Percentiles rank a stretch among this genome's conserved stretches.
phyloP scores from a whole-genome alignment of 2,797 vertebrate species.

The Manis pentadactyla region DNA sequence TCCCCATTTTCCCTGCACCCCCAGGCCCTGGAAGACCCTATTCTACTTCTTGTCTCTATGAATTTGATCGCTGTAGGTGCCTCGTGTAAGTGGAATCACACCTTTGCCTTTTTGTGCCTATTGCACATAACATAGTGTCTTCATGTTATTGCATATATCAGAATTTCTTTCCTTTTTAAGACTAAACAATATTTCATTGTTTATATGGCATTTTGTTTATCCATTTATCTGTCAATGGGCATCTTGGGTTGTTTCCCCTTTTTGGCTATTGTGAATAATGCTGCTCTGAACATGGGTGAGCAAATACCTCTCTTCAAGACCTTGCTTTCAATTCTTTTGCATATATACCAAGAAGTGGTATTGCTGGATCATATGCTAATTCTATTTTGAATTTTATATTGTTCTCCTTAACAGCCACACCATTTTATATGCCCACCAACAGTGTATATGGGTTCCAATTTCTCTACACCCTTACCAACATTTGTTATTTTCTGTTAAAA shows the following conservation, averaged over 20 bases:
- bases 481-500: not conserved
- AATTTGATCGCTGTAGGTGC: not conserved
- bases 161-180: not conserved
- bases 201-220: not conserved
- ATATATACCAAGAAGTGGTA: not conserved
- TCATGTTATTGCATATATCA: not conserved
- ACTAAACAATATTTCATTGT: not conserved
- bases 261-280: not conserved
- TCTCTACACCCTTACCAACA: not conserved
- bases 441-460: not conserved
- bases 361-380: not conserved
- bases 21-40: fast-evolving
- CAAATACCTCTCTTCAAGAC: not conserved
- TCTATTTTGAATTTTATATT: not conserved
- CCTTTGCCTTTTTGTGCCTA: not conserved
- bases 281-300: not conserved
- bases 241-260: not conserved
- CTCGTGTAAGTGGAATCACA: not conserved
- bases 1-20: fast-evolving
- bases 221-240: not conserved
- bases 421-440: not conserved
- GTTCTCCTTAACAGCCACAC: not conserved
- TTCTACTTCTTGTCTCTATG: not conserved
- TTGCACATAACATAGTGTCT: not conserved
- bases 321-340: not conserved